phyloP scores from a whole-genome alignment of 2,888 invertebrate species.

The Cosmia trapezina region DNA sequence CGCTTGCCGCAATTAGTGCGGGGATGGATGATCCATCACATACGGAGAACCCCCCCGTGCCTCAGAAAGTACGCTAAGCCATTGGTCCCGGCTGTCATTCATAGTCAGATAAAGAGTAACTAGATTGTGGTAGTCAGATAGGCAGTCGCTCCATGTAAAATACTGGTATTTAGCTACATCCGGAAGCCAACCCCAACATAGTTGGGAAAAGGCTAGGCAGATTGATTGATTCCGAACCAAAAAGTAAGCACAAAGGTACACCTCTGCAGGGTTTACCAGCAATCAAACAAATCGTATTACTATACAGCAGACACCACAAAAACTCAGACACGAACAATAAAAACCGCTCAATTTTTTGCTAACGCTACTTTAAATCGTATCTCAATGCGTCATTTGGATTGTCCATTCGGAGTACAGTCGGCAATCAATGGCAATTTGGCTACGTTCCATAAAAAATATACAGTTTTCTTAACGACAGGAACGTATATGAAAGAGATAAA shows the following conservation, averaged over 20 bases:
- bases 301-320: constrained; percentile 11
- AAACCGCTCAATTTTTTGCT: constrained; percentile 13
- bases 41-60: not conserved
- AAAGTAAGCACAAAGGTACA: not conserved
- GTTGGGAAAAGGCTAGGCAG: not conserved
- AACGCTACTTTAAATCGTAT: constrained; percentile 18
- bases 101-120: not conserved
- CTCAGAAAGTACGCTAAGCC: no score
- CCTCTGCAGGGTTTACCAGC: not conserved
- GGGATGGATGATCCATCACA: no score
- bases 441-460: constrained; percentile 31
- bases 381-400: constrained; percentile 31
- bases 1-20: not conserved
- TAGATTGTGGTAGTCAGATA: not conserved
- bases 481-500: not conserved
- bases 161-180: not conserved
- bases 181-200: no score
- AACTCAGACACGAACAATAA: constrained; percentile 14
- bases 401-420: constrained; percentile 17
- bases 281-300: not conserved
- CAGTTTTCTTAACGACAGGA: constrained; percentile 22
- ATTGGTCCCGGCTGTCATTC: not conserved
- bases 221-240: not conserved
- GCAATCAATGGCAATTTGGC: constrained; percentile 35
- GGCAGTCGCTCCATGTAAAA: not conserved